These are phyloP conservation scores for Harpalus rufipes DNA, from an alignment of 2,888 invertebrate genomes.

Conservation along the genomic window DNA sequence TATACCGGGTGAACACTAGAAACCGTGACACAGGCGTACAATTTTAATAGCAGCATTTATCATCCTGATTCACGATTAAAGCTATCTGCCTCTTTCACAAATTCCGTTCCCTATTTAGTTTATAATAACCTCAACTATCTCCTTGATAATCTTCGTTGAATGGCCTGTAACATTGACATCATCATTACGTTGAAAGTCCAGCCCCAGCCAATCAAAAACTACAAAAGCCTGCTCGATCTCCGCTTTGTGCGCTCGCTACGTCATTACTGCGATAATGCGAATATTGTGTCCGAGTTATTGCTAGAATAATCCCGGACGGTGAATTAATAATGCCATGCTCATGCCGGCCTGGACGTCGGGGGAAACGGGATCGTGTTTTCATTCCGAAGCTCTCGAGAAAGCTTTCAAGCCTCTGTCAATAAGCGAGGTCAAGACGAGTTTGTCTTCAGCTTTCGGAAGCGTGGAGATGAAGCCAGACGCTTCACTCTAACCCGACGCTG, in stretches of 20 bases:
- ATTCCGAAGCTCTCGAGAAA: conserved; percentile 65
- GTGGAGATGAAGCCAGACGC: conserved; percentile 20
- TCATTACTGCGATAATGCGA: conserved; percentile 60
- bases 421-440: conserved; percentile 66
- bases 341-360: neutral
- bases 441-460: conserved; percentile 61
- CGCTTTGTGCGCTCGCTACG: conserved; percentile 9
- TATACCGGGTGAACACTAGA: too few relatives aligned
- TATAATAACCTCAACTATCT: conserved; percentile 27
- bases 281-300: conserved; percentile 60
- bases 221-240: conserved; percentile 41
- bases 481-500: neutral
- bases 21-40: too few relatives aligned
- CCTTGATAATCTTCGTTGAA: neutral
- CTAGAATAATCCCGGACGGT: conserved; percentile 51
- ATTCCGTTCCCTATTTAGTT: neutral
- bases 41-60: too few relatives aligned
- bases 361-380: conserved; percentile 54
- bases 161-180: conserved; percentile 34
- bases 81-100: too few relatives aligned
- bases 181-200: conserved; percentile 24
- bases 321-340: conserved; percentile 54
- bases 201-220: conserved; percentile 54
- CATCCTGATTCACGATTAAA: too few relatives aligned
- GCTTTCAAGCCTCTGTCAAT: conserved; percentile 67